These are phyloP conservation scores for Rhizoglyphus robini DNA, from an alignment of 1,140 invertebrate genomes.

Conservation along the genomic window DNA sequence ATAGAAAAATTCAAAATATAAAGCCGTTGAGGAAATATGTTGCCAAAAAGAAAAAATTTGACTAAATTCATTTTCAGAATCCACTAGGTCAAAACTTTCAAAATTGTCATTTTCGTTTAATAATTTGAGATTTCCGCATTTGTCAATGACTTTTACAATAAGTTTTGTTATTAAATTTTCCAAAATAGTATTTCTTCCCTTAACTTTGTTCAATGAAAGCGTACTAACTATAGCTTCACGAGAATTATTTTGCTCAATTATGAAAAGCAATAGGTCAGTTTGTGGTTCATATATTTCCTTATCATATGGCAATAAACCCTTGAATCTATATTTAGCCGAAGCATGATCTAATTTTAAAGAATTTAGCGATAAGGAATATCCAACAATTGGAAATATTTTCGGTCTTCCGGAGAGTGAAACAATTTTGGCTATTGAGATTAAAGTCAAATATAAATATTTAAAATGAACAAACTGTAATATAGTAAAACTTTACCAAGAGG, in stretches of 20 bases:
- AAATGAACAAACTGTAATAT: background rate
- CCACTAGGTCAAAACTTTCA: slow-evolving; percentile 9
- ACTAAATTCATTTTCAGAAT: slow-evolving; percentile 19
- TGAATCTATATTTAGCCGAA: slow-evolving; percentile 70
- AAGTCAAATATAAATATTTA: background rate
- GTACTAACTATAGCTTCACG: slow-evolving; percentile 90
- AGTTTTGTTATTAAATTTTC: slow-evolving; percentile 87
- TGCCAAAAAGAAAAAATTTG: slow-evolving; percentile 47
- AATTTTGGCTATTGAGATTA: slow-evolving; percentile 57
- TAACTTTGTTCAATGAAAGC: slow-evolving; percentile 75
- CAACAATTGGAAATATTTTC: slow-evolving; percentile 81
- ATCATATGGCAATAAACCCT: slow-evolving; percentile 81
- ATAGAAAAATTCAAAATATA: slow-evolving; percentile 88
- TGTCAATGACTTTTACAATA: slow-evolving; percentile 81
- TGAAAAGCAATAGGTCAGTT: slow-evolving; percentile 68
- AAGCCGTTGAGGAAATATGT: slow-evolving; percentile 83
- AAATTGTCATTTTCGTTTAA: background rate
- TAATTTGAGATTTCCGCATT: slow-evolving; percentile 35
- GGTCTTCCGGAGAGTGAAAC: slow-evolving; percentile 78
- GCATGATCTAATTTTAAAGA: slow-evolving; percentile 76
- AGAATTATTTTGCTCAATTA: slow-evolving; percentile 86
- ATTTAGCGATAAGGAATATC: slow-evolving; percentile 54
- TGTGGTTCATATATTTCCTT: slow-evolving; percentile 77
- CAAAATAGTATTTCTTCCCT: slow-evolving; percentile 69
- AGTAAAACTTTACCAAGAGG: slow-evolving; percentile 38